These are phyloP conservation scores for Germaria angustata DNA, from an alignment of 2,888 invertebrate species.

Conservation along the genomic window DNA sequence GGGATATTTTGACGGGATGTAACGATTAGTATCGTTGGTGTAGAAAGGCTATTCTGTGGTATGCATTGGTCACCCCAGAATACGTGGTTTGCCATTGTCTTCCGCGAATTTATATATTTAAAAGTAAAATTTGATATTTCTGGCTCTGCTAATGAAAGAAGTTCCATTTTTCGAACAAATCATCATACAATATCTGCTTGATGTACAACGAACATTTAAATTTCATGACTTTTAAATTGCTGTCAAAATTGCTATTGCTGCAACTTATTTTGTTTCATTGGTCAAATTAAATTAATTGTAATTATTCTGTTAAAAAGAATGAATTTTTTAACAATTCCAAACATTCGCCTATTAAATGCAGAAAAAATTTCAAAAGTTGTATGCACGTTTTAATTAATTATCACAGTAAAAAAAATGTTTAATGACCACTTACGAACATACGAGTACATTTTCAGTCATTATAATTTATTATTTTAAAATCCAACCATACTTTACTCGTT, in stretches of 20 bases:
- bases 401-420: background rate
- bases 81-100: too few relatives aligned
- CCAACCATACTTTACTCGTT: background rate
- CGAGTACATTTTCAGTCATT: background rate
- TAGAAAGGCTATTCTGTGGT: too few relatives aligned
- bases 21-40: too few relatives aligned
- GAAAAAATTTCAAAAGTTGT: background rate
- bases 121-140: too few relatives aligned
- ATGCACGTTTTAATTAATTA: background rate
- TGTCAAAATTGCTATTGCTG: background rate
- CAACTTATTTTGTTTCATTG: background rate
- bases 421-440: background rate
- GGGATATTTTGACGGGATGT: too few relatives aligned
- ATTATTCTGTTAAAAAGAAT: constrained; percentile 19
- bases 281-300: constrained; percentile 5
- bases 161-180: too few relatives aligned
- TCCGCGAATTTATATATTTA: too few relatives aligned
- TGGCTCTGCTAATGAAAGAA: too few relatives aligned
- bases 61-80: too few relatives aligned
- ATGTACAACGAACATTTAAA: too few relatives aligned
- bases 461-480: background rate
- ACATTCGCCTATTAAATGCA: background rate
- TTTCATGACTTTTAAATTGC: background rate
- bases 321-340: constrained; percentile 2
- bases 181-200: too few relatives aligned